Base-by-base conservation (phyloP, 2,888 invertebrate species). In the Phyllotreta cruciferae region DNA sequence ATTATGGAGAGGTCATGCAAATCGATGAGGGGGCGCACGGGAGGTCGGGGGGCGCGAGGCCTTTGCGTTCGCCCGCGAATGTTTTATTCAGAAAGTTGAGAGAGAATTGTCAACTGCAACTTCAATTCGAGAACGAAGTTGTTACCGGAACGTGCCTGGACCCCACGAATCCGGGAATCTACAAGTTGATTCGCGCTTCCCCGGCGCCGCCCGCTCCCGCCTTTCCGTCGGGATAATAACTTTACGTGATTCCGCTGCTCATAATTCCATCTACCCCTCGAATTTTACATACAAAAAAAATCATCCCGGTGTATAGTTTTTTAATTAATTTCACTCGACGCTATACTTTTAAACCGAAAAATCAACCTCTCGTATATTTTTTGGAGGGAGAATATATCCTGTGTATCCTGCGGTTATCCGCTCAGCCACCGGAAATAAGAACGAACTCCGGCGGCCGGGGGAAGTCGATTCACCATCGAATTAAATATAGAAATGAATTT, bases 401-500 rank as follows among this genome's bases (percentile, higher is more conserved):
- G 1, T 24, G 24, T 24, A 24, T 24, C 24, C 24, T 24, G 24
- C 24, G 24, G 24, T 24, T 24, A 24, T 24, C 24, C 24, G 24
- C 24, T 24, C 24, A 24, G 8, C 36, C 10, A 35, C 57, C 37
- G 53, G 68, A 73, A 71, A 74, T 73, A 74, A 73, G 75, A 72
- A 74, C 73, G 71, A 70, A 69, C 64, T 65, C 66, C 65, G 36
- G 36, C 35, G 67, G 68, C 5, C 3, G 38, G 11, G 11, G 67
- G 67, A 68, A 67, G 64, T 68, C 58, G 70, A 68, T 24, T 60
- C 70, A 72, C 72, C 72, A 75, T 75, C 74, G 72, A 76, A 76
- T 76, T 75, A 77, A 77, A 77, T 77, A 77, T 77, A 77, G 75
- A 77, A 77, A 76, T 77, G 76, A 75, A 74, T 76, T 76, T 70